A percentile compares a stretch with the other conserved stretches of the same genome.
phyloP scores from a whole-genome alignment of 2,888 invertebrate species.

The Phyllotreta striolata region DNA sequence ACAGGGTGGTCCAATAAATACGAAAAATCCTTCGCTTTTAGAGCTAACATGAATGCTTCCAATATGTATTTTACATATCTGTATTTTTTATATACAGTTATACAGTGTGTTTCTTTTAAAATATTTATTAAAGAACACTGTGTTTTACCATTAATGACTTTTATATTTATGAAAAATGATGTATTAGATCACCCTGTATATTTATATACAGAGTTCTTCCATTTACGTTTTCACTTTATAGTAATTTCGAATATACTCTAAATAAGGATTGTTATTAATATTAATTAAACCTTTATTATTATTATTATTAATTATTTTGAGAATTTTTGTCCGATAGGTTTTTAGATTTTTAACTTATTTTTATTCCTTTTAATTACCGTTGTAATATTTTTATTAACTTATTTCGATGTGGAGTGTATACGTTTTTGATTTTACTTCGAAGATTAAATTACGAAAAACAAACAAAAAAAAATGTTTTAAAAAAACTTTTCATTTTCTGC shows the following conservation, averaged over 20 bases:
- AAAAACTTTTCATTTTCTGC: neutral
- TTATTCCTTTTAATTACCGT: slow-evolving; percentile 52
- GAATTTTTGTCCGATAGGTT: slow-evolving; percentile 49
- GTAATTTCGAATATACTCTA: slow-evolving; percentile 39
- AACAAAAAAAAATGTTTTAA: slow-evolving; percentile 25
- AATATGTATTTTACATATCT: no score
- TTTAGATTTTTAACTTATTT: slow-evolving; percentile 52
- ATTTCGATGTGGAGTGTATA: slow-evolving; percentile 52
- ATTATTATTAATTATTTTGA: slow-evolving; percentile 36
- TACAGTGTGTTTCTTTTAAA: no score
- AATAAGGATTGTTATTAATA: slow-evolving; percentile 50
- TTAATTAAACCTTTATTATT: no score
- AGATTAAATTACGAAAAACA: slow-evolving; percentile 17
- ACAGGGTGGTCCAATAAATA: no score
- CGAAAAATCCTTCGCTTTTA: no score
- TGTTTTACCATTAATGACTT: no score
- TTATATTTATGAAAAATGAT: no score
- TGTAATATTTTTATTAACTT: slow-evolving; percentile 54
- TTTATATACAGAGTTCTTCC: slow-evolving; percentile 2
- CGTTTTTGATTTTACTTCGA: slow-evolving; percentile 49
- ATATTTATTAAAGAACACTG: no score
- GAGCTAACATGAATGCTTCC: no score
- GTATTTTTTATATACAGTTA: no score
- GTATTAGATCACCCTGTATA: neutral
- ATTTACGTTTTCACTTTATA: slow-evolving; percentile 1